Percentiles rank a stretch among this genome's conserved stretches.
Conservation (phyloP, 2,113 vertebrate species). For the Vicugna pacos region DNA sequence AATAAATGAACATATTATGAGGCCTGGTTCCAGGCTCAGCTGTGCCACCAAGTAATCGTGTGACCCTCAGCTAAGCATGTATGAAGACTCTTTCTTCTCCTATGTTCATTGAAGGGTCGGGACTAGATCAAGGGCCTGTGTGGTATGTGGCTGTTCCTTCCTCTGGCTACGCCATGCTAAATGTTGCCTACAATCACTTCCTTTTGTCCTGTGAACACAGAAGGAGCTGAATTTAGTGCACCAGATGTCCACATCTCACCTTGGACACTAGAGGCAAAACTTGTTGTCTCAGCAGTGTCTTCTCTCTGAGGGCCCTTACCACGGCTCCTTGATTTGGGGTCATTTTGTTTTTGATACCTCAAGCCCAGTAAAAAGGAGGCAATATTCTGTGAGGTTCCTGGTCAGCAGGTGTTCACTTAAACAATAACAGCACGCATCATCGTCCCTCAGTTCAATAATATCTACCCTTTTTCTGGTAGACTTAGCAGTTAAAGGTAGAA, state of each 20-base stretch:
- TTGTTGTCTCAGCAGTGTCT: background rate
- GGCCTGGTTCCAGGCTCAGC: background rate
- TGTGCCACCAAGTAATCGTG: background rate
- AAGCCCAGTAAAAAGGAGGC: background rate
- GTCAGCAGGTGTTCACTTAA: background rate
- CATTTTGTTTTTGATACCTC: constrained; percentile 10
- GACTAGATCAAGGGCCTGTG: background rate
- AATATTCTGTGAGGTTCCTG: background rate
- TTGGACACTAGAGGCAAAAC: background rate
- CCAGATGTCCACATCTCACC: background rate
- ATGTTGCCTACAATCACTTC: accelerated
- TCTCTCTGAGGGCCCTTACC: background rate
- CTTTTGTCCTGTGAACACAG: background rate
- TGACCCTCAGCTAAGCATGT: background rate
- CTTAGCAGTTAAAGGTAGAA: background rate
- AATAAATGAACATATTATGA: background rate
- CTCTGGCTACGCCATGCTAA: too few species aligned
- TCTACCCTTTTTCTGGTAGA: background rate
- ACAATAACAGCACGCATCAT: background rate
- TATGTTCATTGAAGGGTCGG: background rate
- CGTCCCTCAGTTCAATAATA: background rate
- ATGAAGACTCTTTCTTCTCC: background rate
- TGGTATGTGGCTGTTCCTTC: background rate
- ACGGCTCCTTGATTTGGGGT: background rate
- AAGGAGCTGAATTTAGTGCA: background rate